phyloP scores from a whole-genome alignment of 2,888 invertebrate species.

The Leptinotarsa juncta region DNA sequence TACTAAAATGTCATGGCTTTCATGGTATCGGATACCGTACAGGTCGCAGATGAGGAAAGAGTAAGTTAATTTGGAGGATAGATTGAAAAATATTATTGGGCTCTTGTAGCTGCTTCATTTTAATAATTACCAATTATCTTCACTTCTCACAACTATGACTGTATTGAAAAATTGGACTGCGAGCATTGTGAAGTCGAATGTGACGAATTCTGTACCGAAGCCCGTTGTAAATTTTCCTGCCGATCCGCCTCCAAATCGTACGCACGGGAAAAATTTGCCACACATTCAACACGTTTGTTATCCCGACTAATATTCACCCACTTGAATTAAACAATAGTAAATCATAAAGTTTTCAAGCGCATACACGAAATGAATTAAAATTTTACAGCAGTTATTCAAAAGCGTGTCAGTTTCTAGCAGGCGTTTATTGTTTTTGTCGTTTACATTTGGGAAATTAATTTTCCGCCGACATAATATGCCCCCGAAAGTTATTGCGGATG shows the following conservation, averaged over 20 bases:
- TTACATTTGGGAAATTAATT: constrained; percentile 58
- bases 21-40: no score
- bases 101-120: no score
- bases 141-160: not conserved
- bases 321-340: constrained; percentile 60
- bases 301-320: constrained; percentile 51
- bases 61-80: no score
- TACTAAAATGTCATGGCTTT: no score
- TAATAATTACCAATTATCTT: no score
- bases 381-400: constrained; percentile 60
- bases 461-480: constrained; percentile 29
- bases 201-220: not conserved
- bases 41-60: no score
- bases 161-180: not conserved
- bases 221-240: not conserved
- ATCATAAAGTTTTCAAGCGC: constrained; percentile 62
- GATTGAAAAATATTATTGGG: no score
- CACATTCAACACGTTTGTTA: constrained; percentile 52
- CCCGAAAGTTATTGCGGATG: constrained; percentile 18
- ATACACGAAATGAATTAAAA: constrained; percentile 64
- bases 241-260: constrained; percentile 6
- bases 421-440: constrained; percentile 57
- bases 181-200: not conserved
- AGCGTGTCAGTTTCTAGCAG: constrained; percentile 53
- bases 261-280: constrained; percentile 54